Percentiles rank a stretch among this genome's conserved stretches.
Conservation (phyloP, 2,888 invertebrate species). For the Calameuta filiformis region DNA sequence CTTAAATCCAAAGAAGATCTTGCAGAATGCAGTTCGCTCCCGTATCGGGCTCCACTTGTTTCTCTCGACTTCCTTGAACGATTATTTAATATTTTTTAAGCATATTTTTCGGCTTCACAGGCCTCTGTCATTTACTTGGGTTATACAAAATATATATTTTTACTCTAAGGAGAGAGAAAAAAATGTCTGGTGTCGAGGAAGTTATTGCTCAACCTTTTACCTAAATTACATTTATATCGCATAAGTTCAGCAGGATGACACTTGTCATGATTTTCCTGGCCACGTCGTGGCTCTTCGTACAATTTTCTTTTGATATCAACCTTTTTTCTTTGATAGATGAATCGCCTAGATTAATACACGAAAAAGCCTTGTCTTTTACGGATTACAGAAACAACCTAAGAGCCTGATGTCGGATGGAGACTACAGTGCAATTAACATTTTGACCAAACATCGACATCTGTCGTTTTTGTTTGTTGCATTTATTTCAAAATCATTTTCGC, state of each 20-base stretch:
- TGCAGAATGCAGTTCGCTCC: background rate
- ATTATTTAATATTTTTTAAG: background rate
- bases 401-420: background rate
- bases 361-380: background rate
- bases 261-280: background rate
- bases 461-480: background rate
- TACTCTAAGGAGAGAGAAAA: background rate
- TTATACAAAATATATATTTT: background rate
- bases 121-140: background rate
- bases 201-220: background rate
- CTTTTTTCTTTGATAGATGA: background rate
- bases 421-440: background rate
- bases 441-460: background rate
- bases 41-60: background rate
- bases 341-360: background rate
- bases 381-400: background rate
- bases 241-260: background rate
- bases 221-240: background rate
- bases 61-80: background rate
- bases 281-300: background rate
- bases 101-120: background rate
- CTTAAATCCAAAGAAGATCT: background rate
- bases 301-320: background rate
- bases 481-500: background rate
- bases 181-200: background rate